Evolutionary conservation across 2,113 vertebrate genomes (phyloP).

Genomic region (Kryptolebias marmoratus): DNA sequence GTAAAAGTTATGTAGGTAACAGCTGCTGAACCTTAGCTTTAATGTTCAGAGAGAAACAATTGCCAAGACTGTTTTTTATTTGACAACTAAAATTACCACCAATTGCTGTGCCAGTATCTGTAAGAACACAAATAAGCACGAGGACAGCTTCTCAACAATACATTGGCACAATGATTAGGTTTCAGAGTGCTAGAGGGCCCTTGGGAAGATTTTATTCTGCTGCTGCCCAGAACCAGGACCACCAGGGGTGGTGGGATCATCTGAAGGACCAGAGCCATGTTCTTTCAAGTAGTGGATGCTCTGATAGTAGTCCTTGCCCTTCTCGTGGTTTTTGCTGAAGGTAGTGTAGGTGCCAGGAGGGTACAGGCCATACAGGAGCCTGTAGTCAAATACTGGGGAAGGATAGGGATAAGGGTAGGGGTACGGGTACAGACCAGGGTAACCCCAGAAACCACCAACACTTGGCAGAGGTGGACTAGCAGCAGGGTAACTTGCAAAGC

Average conservation of each 20-base stretch:
- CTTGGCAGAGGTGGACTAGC: no score
- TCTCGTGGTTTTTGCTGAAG: conserved; percentile 14
- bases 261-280: neutral
- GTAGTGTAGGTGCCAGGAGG: conserved; percentile 34
- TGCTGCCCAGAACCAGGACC: neutral
- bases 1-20: no score
- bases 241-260: neutral
- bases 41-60: no score
- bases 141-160: no score
- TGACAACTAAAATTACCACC: no score
- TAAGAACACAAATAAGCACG: no score
- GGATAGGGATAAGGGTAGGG: neutral
- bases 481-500: no score
- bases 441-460: neutral
- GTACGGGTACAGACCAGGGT: neutral
- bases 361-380: conserved; percentile 31
- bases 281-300: conserved; percentile 25
- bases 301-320: conserved; percentile 15
- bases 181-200: no score
- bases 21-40: no score
- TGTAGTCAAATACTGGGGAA: conserved; percentile 29
- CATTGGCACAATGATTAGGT: no score
- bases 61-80: no score
- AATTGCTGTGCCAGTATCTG: no score
- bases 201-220: neutral